Evolutionary conservation across 2,888 invertebrate species (phyloP).

Genomic region (Catocala sponsa): DNA sequence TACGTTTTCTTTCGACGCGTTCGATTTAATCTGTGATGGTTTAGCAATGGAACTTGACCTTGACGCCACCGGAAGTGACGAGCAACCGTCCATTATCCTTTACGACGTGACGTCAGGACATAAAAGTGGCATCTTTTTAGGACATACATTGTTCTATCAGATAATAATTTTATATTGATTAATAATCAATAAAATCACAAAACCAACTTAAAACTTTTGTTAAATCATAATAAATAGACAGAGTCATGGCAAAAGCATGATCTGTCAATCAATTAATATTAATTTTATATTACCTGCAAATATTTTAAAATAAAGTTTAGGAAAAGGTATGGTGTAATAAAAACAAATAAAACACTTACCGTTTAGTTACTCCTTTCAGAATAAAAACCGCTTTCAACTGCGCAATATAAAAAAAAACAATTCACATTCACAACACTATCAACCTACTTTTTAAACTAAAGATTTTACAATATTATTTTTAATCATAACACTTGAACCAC

Average conservation of each 20-base stretch:
- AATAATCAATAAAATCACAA: not conserved
- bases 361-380: constrained; percentile 22
- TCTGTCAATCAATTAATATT: not conserved
- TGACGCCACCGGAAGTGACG: constrained; percentile 55
- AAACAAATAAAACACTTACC: constrained; percentile 29
- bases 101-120: constrained; percentile 32
- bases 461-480: constrained; percentile 19
- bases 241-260: too few species aligned
- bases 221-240: too few species aligned
- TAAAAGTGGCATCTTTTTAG: constrained; percentile 32
- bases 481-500: constrained; percentile 43
- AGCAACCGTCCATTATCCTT: constrained; percentile 48
- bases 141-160: constrained; percentile 30
- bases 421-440: constrained; percentile 44
- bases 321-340: too few species aligned
- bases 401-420: constrained; percentile 15
- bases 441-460: constrained; percentile 26
- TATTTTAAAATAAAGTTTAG: too few species aligned
- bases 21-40: constrained; percentile 14
- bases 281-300: too few species aligned
- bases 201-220: too few species aligned
- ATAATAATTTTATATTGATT: not conserved
- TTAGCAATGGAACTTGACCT: constrained; percentile 51
- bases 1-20: constrained; percentile 10
- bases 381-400: constrained; percentile 12